Evolutionary conservation across 1,140 invertebrate species (phyloP), one percentile per base, ranked within the genome.

Genomic region (Drosophila rufa): DNA sequence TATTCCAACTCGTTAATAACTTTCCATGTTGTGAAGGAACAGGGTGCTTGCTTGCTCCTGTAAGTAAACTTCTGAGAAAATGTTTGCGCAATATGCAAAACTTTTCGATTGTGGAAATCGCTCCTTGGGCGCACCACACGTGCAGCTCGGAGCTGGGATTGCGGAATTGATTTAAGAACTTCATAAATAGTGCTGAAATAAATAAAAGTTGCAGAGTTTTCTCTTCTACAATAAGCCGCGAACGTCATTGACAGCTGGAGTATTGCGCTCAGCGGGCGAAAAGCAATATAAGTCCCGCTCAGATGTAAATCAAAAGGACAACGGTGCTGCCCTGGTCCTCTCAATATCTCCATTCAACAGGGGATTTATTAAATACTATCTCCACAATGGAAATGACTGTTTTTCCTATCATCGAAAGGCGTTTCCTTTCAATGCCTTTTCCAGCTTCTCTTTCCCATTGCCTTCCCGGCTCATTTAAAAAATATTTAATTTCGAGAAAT

Each of bases 401-500:
- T 69, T 67, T 67, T 64, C 4, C 58, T 19, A 6, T 30, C 17
- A 40, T 43, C 25, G 33, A 48, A 68, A 36, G 19, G 19, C 30
- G 22, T 57, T 65, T 33, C 25, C 17, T 36, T 47, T 22, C 22
- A 8, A 4, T 61, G 27, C 6, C n/a, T 50, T n/a, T n/a, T 9
- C 33, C 33, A 22, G 33, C 30, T 38, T 2, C 51, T 38, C 8
- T 36, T 19, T 59, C 4, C 9, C 22, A 5, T 25, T 9, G 2
- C 17, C 25, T 19, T 40, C 27, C 46, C 38, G 30, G 25, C 50
- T 45, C 60, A 57, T 76, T 76, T 60, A 58, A 59, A 38, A 55
- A 68, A 68, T 68, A 77, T 77, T 77, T 77, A 68, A 77, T 77
- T 68, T 58, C 48, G 40, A 60, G 47, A 43, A 77, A 48, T 68